Base-by-base conservation (phyloP, 2,113 vertebrate species). In the Phrynosoma platyrhinos region DNA sequence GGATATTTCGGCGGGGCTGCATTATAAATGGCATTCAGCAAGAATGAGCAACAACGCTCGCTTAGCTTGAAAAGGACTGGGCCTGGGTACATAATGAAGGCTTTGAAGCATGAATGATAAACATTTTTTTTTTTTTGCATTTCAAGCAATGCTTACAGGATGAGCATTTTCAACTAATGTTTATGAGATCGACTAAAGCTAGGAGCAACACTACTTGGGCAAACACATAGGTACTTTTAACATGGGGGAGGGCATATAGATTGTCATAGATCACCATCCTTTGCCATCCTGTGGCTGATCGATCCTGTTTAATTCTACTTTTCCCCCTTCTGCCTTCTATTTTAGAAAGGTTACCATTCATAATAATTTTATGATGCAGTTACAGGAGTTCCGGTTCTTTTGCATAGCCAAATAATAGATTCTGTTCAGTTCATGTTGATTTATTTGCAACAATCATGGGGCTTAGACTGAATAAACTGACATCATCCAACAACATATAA, bases 41-140 rank as follows among this genome's bases (percentile, higher is more conserved):
- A 84, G 91, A 92, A 94, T 95, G 90, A 89, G 92, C 83, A 89
- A 90, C 91, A 89, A 90, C 91, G 92, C 90, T 93, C 94, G 91
- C 92, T 94, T 89, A 89, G 91, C 93, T 86, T 79, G 90, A 80
- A 86, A 92, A 90, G 93, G 85, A 83, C 90, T 82, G 88, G 94
- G 85, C 62, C 86, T 93, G 93, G 88, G 87, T 95, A 92, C 93
- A 91, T 94, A 94, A 92, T 88, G 92, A 92, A 94, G 90, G 83
- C 91, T 88, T 40, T 71, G 79, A 83, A 91, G 92, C 90, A 88
- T 91, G 92, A 92, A 92, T 87, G 91, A 89, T 95, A 94, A 90
- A 80, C 85, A 91, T 36, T 36, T 30, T 71, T 71, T 27, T 69
- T 69, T 69, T 27, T 71, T 52, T 30, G 47, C 81, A 88, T 83